A percentile compares a stretch with the other conserved stretches of the same genome.
Conservation (phyloP, 2,113 vertebrate genomes). For the Elgaria multicarinata region DNA sequence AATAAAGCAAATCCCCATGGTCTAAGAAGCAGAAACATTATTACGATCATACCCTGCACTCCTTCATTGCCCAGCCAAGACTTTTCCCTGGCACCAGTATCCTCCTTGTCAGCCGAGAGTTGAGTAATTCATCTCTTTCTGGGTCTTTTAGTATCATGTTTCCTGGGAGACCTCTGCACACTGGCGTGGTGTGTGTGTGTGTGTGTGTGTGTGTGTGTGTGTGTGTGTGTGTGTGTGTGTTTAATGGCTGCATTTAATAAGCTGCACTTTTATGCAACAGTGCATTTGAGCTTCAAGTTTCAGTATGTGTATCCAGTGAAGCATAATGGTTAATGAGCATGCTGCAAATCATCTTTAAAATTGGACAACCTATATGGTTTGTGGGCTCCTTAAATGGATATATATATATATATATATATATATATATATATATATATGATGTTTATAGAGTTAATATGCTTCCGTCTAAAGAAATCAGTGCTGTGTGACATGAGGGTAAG, state of each 20-base stretch:
- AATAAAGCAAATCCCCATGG: slow-evolving; percentile 4
- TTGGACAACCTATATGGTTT: slow-evolving; percentile 48
- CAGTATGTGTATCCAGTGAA: slow-evolving; percentile 27
- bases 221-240: too few relatives aligned
- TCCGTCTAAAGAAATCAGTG: slow-evolving; percentile 30
- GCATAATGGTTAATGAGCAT: slow-evolving; percentile 59
- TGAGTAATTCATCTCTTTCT: neutral
- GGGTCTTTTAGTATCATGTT: slow-evolving; percentile 15
- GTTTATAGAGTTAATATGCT: slow-evolving; percentile 39
- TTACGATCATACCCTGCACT: neutral
- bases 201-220: too few relatives aligned
- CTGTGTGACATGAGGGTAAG: neutral
- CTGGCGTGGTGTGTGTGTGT: slow-evolving; percentile 2
- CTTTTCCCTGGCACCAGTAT: neutral
- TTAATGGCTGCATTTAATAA: slow-evolving; percentile 17
- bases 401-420: slow-evolving; percentile 57
- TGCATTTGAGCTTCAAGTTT: slow-evolving; percentile 4
- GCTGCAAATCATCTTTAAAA: slow-evolving; percentile 57
- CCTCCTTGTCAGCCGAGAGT: neutral
- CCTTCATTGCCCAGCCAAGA: slow-evolving; percentile 4
- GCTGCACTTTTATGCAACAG: slow-evolving; percentile 22
- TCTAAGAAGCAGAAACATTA: neutral
- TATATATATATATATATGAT: slow-evolving; percentile 53
- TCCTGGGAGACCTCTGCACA: slow-evolving; percentile 19
- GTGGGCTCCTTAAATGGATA: slow-evolving; percentile 42